A percentile compares a stretch with the other conserved stretches of the same genome.
These are phyloP conservation scores for Coptodon bakossiorum DNA, from an alignment of 2,113 vertebrate genomes.

Conservation along the genomic window DNA sequence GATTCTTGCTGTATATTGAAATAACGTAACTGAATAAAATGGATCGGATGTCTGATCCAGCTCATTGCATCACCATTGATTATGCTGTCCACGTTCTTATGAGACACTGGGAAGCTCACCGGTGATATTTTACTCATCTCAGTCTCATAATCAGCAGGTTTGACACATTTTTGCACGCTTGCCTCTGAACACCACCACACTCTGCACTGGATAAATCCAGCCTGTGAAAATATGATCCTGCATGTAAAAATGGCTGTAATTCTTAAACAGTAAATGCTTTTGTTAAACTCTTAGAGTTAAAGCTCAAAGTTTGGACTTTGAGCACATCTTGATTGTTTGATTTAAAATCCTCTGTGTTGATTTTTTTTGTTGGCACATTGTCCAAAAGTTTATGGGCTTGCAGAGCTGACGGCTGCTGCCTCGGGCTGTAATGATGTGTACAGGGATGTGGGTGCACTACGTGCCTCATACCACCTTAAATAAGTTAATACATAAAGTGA, in stretches of 20 bases:
- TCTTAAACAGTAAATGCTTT: not conserved
- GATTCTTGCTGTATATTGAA: accelerated
- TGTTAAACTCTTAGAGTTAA: not conserved
- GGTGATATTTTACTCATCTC: not conserved
- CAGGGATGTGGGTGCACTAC: accelerated
- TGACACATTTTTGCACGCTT: not conserved
- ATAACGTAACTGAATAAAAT: not conserved
- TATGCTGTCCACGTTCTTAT: accelerated
- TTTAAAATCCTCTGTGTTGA: not conserved
- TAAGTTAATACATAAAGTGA: not conserved
- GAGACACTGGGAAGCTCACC: not conserved
- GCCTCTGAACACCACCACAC: accelerated
- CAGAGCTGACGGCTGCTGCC: not conserved
- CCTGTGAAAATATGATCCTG: not conserved
- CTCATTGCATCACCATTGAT: not conserved
- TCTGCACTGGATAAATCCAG: not conserved
- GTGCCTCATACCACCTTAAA: not conserved
- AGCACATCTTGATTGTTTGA: not conserved
- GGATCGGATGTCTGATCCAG: not conserved
- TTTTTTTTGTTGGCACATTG: accelerated
- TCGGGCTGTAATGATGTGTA: accelerated
- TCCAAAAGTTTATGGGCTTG: accelerated
- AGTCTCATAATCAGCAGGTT: not conserved
- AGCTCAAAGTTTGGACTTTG: not conserved
- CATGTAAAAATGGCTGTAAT: accelerated